phyloP scores from a whole-genome alignment of 2,888 invertebrate species.

The Seira ritae region DNA sequence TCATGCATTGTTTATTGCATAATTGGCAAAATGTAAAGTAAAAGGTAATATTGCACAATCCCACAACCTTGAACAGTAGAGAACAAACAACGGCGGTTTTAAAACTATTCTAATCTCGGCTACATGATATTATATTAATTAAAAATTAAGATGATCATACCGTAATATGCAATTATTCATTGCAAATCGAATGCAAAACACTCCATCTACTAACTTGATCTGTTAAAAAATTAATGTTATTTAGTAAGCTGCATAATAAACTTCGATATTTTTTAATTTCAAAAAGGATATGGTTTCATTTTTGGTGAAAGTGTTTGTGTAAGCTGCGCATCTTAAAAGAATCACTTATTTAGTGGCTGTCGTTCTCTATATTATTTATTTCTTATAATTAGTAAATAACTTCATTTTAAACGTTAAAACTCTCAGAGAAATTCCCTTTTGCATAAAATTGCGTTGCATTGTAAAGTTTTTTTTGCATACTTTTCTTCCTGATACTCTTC shows the following conservation, averaged over 20 bases:
- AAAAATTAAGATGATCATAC: too few species aligned
- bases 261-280: background rate
- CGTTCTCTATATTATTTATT: too few species aligned
- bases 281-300: background rate
- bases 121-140: too few species aligned
- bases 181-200: too few species aligned
- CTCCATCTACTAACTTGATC: background rate
- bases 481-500: background rate
- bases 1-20: background rate
- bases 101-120: too few species aligned
- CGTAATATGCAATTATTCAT: too few species aligned
- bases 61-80: too few species aligned
- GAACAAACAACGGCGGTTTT: background rate
- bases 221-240: background rate
- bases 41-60: background rate
- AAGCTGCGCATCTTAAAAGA: background rate
- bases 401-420: background rate
- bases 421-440: background rate
- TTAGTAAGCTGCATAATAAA: background rate
- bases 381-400: background rate
- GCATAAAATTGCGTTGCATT: background rate
- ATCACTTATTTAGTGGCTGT: background rate
- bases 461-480: background rate
- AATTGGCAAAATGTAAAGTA: too few species aligned
- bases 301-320: background rate